Base-by-base conservation (phyloP, 2,888 invertebrate genomes). In the Antitype chi region DNA sequence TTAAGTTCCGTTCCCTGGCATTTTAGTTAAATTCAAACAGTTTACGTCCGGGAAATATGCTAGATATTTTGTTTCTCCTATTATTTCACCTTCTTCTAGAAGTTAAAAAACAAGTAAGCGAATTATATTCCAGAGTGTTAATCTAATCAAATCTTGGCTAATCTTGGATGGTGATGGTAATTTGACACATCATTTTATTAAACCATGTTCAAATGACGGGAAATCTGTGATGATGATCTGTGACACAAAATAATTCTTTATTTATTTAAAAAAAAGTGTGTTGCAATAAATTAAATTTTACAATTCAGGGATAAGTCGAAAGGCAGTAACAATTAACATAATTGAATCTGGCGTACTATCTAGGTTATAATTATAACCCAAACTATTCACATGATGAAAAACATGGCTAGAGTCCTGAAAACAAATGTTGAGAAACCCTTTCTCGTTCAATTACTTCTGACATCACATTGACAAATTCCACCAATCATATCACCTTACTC, bases 331-430 rank as follows among this genome's bases (percentile, higher is more conserved):
- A 6, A 38, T 38, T 38, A 5, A 38, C 38, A 38, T 13, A 2
- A 38, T 38, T 38, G 38, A 38, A 38, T 38, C 38, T 38, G 38
- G 38, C 38, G 38, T 38, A 3, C 38, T 38, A 38, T 3, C 38
- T 38, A 38, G 38, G 38, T 38, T 38, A 38, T 43, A 47, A 13
- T 47, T 11, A 47, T 13, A 47, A 11, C 11, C 43, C 38, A 38
- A 38, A 38, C 38, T 28, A n/a, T 80, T 70, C 8, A 84, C 81
- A 94, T 96, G 96, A 96, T 96, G 96, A 96, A 91, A 95, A 91
- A 94, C 88, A 93, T 92, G 96, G 96, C 96, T 96, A 96, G 96
- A 96, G 96, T 96, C 94, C 96, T 94, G 95, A 96, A 94, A 80
- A 88, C 80, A 80, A 77, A 82, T 96, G 96, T 95, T 91, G 96